Evolutionary conservation across 2,888 invertebrate species (phyloP).

Genomic region (Aporophyla lueneburgensis): DNA sequence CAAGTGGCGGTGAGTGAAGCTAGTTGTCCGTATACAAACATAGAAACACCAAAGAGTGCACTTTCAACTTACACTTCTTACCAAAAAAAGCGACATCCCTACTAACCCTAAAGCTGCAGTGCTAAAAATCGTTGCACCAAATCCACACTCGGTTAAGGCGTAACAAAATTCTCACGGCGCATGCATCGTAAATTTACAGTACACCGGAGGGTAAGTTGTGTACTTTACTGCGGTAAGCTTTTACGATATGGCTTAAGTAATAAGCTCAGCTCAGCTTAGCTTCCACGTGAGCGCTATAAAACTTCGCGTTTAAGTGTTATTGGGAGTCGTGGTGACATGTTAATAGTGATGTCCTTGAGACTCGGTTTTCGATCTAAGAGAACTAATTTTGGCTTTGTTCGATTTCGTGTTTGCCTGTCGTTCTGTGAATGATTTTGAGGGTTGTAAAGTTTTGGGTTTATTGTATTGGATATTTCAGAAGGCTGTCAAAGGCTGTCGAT

Average conservation of each 20-base stretch:
- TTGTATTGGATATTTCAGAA: constrained; percentile 14
- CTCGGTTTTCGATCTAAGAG: constrained; percentile 49
- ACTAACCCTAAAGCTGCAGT: constrained; percentile 63
- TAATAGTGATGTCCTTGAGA: constrained; percentile 62
- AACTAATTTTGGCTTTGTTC: constrained; percentile 51
- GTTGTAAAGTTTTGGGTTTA: constrained; percentile 35
- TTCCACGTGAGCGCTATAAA: constrained; percentile 68
- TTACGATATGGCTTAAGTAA: constrained; percentile 74
- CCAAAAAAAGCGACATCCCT: constrained; percentile 54
- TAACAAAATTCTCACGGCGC: constrained; percentile 85
- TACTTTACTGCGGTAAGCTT: constrained; percentile 88
- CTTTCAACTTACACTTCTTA: neutral
- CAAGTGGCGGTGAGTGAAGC: too few relatives aligned
- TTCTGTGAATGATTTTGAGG: constrained; percentile 37
- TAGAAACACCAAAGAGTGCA: neutral
- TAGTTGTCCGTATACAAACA: neutral
- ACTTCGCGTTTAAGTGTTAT: constrained; percentile 68
- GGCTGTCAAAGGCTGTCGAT: neutral
- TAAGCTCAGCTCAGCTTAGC: constrained; percentile 67
- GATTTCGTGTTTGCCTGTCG: constrained; percentile 41
- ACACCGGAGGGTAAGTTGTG: constrained; percentile 87
- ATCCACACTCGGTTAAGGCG: constrained; percentile 80
- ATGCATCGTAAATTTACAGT: constrained; percentile 88
- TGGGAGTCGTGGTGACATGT: constrained; percentile 60
- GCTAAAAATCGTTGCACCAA: constrained; percentile 81